Percentiles rank a stretch among this genome's conserved stretches.
Conservation (phyloP, 1,140 invertebrate species). For the Coelopa frigida region DNA sequence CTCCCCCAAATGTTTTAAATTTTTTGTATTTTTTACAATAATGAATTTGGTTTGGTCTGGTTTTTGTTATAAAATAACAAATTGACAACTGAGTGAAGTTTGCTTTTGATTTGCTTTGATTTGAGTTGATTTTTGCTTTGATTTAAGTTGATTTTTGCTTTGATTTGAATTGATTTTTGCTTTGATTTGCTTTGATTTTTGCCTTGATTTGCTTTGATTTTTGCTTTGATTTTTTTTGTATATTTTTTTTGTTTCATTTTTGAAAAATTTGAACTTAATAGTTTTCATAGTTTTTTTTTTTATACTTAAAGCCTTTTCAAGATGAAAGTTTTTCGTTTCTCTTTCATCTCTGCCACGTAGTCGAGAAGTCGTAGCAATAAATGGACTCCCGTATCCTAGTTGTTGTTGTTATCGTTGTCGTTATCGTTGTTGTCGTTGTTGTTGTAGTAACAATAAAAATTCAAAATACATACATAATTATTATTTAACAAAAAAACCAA, state of each 20-base stretch:
- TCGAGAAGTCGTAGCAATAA: slow-evolving; percentile 35
- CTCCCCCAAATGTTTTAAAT: too few relatives aligned
- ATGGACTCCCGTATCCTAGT: slow-evolving; percentile 44
- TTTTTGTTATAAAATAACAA: too few relatives aligned
- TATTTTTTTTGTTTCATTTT: too few relatives aligned
- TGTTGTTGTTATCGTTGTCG: slow-evolving; percentile 10
- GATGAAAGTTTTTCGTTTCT: slow-evolving; percentile 44
- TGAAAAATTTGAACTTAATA: too few relatives aligned
- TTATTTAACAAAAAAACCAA: slow-evolving; percentile 3
- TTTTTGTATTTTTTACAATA: too few relatives aligned
- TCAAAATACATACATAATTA: slow-evolving; percentile 1
- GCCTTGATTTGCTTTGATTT: not conserved
- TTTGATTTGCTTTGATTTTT: too few relatives aligned
- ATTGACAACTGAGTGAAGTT: too few relatives aligned
- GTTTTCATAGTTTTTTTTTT: slow-evolving; percentile 23
- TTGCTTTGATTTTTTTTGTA: slow-evolving; percentile 4
- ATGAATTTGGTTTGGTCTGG: too few relatives aligned
- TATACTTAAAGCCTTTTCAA: slow-evolving; percentile 44
- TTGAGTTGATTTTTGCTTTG: too few relatives aligned
- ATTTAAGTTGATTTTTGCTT: too few relatives aligned
- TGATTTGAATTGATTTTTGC: too few relatives aligned
- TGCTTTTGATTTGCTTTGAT: too few relatives aligned
- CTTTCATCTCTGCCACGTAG: slow-evolving; percentile 43
- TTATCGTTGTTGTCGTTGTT: slow-evolving; percentile 1
- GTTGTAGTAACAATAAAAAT: slow-evolving; percentile 6